A percentile compares a stretch with the other conserved stretches of the same genome.
Conservation (phyloP, 2,888 invertebrate species). For the Cartodere bifasciata region DNA sequence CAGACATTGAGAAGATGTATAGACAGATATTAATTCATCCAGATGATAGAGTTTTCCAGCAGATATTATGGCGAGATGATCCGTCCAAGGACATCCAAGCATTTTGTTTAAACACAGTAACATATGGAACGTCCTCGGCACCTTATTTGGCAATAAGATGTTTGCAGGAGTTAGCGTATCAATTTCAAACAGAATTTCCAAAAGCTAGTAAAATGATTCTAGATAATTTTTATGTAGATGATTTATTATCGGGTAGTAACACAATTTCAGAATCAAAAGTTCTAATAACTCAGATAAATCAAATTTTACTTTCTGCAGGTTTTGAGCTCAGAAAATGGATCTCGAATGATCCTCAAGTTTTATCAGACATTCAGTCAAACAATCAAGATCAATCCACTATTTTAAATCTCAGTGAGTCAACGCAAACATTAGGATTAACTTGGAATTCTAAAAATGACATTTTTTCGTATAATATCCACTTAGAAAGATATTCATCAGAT, state of each 20-base stretch:
- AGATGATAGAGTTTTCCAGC: conserved; percentile 8
- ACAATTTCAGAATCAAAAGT: conserved; percentile 2
- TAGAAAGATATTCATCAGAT: no score
- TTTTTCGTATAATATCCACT: not conserved
- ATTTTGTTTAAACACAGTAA: conserved; percentile 11
- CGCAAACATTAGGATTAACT: conserved; percentile 2
- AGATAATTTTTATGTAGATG: conserved; percentile 12
- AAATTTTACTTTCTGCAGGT: conserved; percentile 5
- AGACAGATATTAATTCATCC: conserved; percentile 15
- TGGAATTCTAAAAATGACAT: conserved; percentile 4
- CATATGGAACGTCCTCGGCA: conserved; percentile 9
- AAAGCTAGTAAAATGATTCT: conserved; percentile 6
- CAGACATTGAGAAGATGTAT: conserved; percentile 23
- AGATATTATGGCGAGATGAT: conserved; percentile 8
- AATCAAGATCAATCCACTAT: no score
- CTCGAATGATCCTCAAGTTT: conserved; percentile 7
- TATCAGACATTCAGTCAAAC: no score
- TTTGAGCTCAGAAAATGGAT: conserved; percentile 7
- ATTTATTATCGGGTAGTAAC: conserved; percentile 8
- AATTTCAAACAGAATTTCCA: conserved; percentile 7
- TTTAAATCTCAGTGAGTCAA: no score
- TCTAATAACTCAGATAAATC: conserved; percentile 1
- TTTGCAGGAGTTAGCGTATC: conserved; percentile 9
- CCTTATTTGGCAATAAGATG: conserved; percentile 9
- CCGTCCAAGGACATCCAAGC: conserved; percentile 2